Evolutionary conservation across 64 coral and sea anemone genomes (phyloP).

Genomic region (Stichodactyla mertensii): DNA sequence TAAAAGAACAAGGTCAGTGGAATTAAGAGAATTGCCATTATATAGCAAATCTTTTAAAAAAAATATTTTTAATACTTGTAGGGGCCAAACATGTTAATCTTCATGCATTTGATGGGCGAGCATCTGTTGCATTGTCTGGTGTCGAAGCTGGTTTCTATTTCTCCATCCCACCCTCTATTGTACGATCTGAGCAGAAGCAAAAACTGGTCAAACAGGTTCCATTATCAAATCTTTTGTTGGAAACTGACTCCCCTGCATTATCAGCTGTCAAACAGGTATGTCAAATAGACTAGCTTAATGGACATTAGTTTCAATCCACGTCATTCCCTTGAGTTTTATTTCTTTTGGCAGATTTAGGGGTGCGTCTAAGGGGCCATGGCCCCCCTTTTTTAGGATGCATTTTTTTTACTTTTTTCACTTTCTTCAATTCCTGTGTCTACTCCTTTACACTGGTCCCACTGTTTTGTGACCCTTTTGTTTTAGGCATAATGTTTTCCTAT

Average conservation of each 20-base stretch:
- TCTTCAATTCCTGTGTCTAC: no score
- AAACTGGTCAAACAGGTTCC: constrained; percentile 94
- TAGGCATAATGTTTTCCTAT: no score
- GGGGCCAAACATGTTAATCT: constrained; percentile 82
- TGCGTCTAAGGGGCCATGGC: no score
- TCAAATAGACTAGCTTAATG: background rate
- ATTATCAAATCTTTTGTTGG: constrained; percentile 85
- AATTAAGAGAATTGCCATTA: background rate
- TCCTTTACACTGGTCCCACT: no score
- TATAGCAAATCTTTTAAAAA: background rate
- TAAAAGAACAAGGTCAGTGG: constrained; percentile 68
- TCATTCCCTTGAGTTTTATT: no score
- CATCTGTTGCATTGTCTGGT: constrained; percentile 80
- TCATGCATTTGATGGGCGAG: constrained; percentile 95
- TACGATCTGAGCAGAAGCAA: constrained; percentile 92
- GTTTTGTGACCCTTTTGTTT: no score
- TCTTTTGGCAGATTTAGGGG: no score
- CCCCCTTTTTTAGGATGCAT: no score
- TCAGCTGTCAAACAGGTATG: constrained; percentile 89
- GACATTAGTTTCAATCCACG: no score
- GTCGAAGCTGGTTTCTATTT: constrained; percentile 84
- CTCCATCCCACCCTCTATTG: constrained; percentile 88
- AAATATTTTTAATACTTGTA: background rate
- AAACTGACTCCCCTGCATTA: constrained; percentile 95
- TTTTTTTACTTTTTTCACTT: no score